A percentile compares a stretch with the other conserved stretches of the same genome.
Conservation (phyloP, 2,888 invertebrate genomes). For the Clunio marinus region DNA sequence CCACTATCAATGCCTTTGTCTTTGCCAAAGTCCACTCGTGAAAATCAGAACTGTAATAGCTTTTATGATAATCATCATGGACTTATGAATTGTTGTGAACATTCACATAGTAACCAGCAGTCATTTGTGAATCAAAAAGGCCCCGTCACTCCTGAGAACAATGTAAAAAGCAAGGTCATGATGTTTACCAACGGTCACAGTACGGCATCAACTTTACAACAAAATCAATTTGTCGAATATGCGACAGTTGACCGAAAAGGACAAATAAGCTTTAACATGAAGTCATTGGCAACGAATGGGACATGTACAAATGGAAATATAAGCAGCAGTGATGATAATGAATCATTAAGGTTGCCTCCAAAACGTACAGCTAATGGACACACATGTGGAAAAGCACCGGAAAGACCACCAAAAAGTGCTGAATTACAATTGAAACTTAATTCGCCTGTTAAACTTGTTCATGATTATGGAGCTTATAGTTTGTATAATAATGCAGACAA, state of each 20-base stretch:
- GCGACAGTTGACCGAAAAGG: slow-evolving; percentile 68
- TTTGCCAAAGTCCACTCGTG: slow-evolving; percentile 23
- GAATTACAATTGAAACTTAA: slow-evolving; percentile 48
- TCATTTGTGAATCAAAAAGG: slow-evolving; percentile 42
- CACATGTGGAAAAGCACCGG: slow-evolving; percentile 56
- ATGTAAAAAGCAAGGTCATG: slow-evolving; percentile 46
- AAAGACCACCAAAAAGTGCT: slow-evolving; percentile 63
- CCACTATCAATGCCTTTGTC: too few relatives aligned
- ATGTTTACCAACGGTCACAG: slow-evolving; percentile 37
- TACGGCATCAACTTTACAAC: too few relatives aligned
- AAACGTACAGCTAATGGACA: slow-evolving; percentile 56
- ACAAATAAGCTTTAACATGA: slow-evolving; percentile 68
- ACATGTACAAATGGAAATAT: slow-evolving; percentile 51
- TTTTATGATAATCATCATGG: slow-evolving; percentile 36
- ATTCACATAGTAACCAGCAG: slow-evolving; percentile 17
- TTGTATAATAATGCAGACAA: slow-evolving; percentile 36
- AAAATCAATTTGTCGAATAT: slow-evolving; percentile 60
- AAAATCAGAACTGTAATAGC: slow-evolving; percentile 33
- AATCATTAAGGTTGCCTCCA: slow-evolving; percentile 58
- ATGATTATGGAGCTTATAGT: slow-evolving; percentile 25
- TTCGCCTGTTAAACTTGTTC: slow-evolving; percentile 42
- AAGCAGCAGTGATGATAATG: slow-evolving; percentile 51
- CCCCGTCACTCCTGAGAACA: slow-evolving; percentile 11
- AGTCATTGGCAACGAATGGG: slow-evolving; percentile 54
- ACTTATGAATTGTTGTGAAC: slow-evolving; percentile 26